A percentile compares a stretch with the other conserved stretches of the same genome.
These are phyloP conservation scores for Sturnus vulgaris DNA, from an alignment of 2,113 vertebrate genomes.

Conservation along the genomic window DNA sequence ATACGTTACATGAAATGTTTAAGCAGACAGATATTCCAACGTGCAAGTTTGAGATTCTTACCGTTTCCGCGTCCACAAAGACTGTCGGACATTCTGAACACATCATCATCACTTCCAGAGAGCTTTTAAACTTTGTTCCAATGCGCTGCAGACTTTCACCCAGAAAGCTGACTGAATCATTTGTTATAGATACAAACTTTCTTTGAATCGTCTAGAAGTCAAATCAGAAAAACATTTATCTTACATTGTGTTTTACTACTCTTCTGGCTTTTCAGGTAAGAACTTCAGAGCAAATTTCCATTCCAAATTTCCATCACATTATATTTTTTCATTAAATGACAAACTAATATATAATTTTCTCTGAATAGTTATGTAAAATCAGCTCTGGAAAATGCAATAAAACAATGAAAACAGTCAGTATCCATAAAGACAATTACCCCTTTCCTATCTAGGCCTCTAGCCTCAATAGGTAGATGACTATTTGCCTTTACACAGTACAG, in stretches of 20 bases:
- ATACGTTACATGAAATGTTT: not conserved
- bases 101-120: conserved; percentile 90
- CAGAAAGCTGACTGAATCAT: conserved; percentile 86
- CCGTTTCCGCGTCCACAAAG: conserved; percentile 97
- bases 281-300: not conserved
- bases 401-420: not conserved
- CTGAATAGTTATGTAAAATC: not conserved
- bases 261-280: not conserved
- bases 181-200: conserved; percentile 90
- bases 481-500: not conserved
- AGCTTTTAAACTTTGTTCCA: conserved; percentile 93
- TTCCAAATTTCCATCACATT: not conserved
- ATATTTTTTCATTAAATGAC: not conserved
- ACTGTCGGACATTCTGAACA: conserved; percentile 94
- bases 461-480: not conserved
- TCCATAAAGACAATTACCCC: not conserved
- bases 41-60: conserved; percentile 58
- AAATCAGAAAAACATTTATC: not conserved
- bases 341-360: not conserved
- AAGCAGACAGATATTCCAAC: not conserved
- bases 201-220: conserved; percentile 84
- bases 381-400: not conserved
- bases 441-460: not conserved
- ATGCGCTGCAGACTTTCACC: conserved; percentile 89
- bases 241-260: not conserved